Base-by-base conservation (phyloP, 1,140 invertebrate genomes). In the Procambarus virginalis region DNA sequence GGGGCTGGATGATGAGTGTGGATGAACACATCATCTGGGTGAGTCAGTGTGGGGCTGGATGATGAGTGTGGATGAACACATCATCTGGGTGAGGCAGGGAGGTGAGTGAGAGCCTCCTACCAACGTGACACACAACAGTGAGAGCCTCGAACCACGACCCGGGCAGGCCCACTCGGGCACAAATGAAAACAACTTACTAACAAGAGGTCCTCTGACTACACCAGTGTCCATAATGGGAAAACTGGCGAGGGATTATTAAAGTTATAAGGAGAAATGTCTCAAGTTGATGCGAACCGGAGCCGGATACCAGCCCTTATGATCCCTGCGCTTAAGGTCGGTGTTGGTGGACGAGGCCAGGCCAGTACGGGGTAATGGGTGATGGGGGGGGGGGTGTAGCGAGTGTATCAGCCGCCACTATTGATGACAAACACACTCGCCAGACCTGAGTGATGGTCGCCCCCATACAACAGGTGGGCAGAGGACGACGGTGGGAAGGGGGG, bases 181-280 rank as follows among this genome's bases (percentile, higher is more conserved):
- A 73, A 34, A 73, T 73, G 68, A 73, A 34, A 73, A 20, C 22
- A 73, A 20, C 34, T 73, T 20, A n/a, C 68, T 73, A 73, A 73
- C 68, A 73, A 73, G 68, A 73, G 22, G 68, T 73, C 68, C 68
- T 73, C 68, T 73, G 68, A 73, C 34, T 73, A 73, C 68, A 73
- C 68, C 4, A 34, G n/a, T 73, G 68, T 73, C 68, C 20, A 5
- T 73, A 73, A 73, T 73, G 68, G 5, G 68, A 73, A 73, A 73
- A 73, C n/a, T 73, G 22, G n/a, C 4, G 4, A 34, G 68, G n/a
- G 22, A 73, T 73, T 73, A 73, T 73, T 73, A 73, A 73, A 73
- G 68, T 73, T 73, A 73, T 73, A 73, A 4, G 68, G 22, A 22
- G 68, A 6, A 73, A 73, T 73, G 68, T 20, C 68, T 9, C n/a